These are phyloP conservation scores for Manacus vitellinus DNA, from an alignment of 2,113 vertebrate species.

Conservation along the genomic window DNA sequence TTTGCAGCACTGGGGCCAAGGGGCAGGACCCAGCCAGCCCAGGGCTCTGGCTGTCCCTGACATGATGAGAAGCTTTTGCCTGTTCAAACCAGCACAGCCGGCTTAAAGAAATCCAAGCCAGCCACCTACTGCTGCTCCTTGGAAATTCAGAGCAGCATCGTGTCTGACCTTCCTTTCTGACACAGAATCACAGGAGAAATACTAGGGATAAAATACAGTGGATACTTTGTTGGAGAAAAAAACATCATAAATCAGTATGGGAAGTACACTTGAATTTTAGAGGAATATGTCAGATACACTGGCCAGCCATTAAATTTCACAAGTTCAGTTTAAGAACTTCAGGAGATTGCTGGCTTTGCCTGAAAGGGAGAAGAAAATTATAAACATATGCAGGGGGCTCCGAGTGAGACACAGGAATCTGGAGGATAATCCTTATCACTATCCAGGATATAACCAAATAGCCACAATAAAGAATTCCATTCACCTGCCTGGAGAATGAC, in stretches of 20 bases:
- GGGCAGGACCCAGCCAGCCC: background rate
- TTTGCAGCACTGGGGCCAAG: background rate
- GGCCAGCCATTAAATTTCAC: slow-evolving; percentile 47
- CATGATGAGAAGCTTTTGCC: background rate
- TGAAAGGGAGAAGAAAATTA: slow-evolving; percentile 56
- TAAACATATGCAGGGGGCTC: slow-evolving; percentile 36
- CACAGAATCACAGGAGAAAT: background rate
- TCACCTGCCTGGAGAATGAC: slow-evolving; percentile 18
- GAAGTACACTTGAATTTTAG: slow-evolving; percentile 9
- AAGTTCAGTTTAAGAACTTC: slow-evolving; percentile 36
- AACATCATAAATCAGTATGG: background rate
- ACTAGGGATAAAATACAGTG: background rate
- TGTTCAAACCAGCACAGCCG: background rate
- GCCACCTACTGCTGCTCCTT: slow-evolving; percentile 64
- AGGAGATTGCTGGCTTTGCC: slow-evolving; percentile 55
- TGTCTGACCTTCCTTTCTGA: slow-evolving; percentile 5
- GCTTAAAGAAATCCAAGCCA: slow-evolving; percentile 65
- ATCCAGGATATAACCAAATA: background rate
- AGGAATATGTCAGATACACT: background rate
- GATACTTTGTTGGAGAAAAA: background rate
- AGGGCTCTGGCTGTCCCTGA: background rate
- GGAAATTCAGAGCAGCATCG: slow-evolving; percentile 33
- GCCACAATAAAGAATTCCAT: slow-evolving; percentile 11
- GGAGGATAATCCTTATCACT: slow-evolving; percentile 28
- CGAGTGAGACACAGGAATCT: background rate